phyloP scores from a whole-genome alignment of 1,140 invertebrate species.

The Tetraneura akinire region DNA sequence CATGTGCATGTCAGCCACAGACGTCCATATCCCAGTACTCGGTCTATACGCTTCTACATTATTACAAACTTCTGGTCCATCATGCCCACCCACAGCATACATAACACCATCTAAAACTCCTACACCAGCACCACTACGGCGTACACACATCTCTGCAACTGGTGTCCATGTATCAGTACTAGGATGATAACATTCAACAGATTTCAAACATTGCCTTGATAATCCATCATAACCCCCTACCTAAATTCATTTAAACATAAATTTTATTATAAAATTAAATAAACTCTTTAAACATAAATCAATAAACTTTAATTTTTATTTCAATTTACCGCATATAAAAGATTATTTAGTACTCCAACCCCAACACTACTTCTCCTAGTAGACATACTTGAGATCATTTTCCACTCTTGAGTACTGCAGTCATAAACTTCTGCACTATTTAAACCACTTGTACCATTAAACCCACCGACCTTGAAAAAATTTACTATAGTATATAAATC shows the following conservation, averaged over 20 bases:
- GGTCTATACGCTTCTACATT: constrained; percentile 86
- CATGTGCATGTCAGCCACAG: constrained; percentile 85
- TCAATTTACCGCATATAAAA: constrained; percentile 71
- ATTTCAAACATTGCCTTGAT: constrained; percentile 82
- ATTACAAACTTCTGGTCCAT: constrained; percentile 85
- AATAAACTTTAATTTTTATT: constrained; percentile 5
- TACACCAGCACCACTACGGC: constrained; percentile 85
- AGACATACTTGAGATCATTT: constrained; percentile 81
- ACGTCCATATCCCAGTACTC: constrained; percentile 77
- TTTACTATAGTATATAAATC: neutral
- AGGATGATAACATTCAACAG: constrained; percentile 89
- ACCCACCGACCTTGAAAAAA: constrained; percentile 71
- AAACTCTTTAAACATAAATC: constrained; percentile 28
- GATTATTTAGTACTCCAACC: constrained; percentile 78
- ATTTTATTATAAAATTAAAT: constrained; percentile 38
- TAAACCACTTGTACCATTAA: constrained; percentile 90
- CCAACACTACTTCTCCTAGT: constrained; percentile 90
- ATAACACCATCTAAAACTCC: constrained; percentile 85
- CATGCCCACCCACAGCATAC: constrained; percentile 89
- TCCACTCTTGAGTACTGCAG: constrained; percentile 79
- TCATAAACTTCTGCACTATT: constrained; percentile 89
- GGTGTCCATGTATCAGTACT: constrained; percentile 79
- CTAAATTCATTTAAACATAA: constrained; percentile 57
- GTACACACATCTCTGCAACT: constrained; percentile 83
- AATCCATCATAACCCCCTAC: constrained; percentile 93